Conservation (phyloP, 2,888 invertebrate species). For the Abscondita cerata region DNA sequence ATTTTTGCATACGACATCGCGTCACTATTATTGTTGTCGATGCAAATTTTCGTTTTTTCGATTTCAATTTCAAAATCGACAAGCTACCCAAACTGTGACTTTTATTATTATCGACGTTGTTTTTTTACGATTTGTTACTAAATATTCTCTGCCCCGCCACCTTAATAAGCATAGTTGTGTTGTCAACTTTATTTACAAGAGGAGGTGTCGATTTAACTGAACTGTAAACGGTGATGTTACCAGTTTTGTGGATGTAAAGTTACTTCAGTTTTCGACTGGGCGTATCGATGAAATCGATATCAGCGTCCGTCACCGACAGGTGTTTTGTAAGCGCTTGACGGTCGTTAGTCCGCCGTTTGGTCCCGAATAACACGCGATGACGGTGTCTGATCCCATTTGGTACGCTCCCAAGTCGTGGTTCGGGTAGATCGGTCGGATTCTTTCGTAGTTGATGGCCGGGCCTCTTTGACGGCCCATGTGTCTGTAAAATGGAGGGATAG, state of each 20-base stretch:
- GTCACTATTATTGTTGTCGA: conserved; percentile 32
- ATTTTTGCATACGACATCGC: conserved; percentile 34
- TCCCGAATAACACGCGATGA: conserved; percentile 79
- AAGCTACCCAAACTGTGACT: conserved; percentile 57
- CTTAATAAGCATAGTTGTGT: conserved; percentile 57
- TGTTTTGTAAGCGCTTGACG: conserved; percentile 72
- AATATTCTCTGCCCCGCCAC: conserved; percentile 59
- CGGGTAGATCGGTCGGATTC: conserved; percentile 76
- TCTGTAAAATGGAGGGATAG: too few species aligned
- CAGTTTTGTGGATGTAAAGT: neutral
- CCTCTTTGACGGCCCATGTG: conserved; percentile 59
- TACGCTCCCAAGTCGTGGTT: conserved; percentile 63
- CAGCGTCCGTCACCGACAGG: conserved; percentile 70
- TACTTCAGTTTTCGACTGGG: conserved; percentile 48
- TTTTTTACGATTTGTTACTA: conserved; percentile 55
- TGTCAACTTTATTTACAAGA: conserved; percentile 50
- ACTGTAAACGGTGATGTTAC: conserved; percentile 13
- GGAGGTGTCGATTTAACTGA: conserved; percentile 43
- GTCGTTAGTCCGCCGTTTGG: conserved; percentile 82
- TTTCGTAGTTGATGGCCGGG: conserved; percentile 72
- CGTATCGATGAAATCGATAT: conserved; percentile 77
- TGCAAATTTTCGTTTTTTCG: conserved; percentile 45
- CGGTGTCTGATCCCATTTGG: conserved; percentile 62
- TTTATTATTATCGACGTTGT: conserved; percentile 46
- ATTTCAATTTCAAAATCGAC: conserved; percentile 53